Conservation (phyloP, 2,888 invertebrate species). For the Tubulanus polymorphus region DNA sequence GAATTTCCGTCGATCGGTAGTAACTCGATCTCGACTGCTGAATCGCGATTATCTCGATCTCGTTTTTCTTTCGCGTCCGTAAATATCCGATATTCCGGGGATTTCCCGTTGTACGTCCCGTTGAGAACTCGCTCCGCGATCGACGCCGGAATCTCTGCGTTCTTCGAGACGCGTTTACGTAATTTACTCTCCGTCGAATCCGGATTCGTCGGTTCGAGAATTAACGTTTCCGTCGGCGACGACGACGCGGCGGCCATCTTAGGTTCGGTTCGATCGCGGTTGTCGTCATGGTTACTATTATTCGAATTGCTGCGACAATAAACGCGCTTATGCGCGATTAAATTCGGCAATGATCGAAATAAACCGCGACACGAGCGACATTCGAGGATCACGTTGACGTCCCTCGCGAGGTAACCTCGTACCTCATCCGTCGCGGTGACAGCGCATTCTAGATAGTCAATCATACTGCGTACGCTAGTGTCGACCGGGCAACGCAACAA, state of each 20-base stretch:
- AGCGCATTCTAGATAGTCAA: constrained; percentile 60
- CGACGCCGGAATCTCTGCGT: not conserved
- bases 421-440: constrained; percentile 76
- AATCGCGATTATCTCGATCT: not conserved
- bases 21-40: not conserved
- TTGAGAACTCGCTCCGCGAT: not conserved
- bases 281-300: constrained; percentile 8
- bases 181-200: constrained; percentile 15
- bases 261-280: not conserved
- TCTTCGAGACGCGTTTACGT: not conserved
- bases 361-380: constrained; percentile 82
- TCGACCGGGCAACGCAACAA: constrained; percentile 23
- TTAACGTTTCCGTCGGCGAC: constrained; percentile 54
- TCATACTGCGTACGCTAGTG: not conserved
- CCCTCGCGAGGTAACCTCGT: constrained; percentile 69
- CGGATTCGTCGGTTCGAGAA: constrained; percentile 32
- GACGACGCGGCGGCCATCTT: constrained; percentile 25
- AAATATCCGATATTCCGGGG: not conserved
- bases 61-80: not conserved
- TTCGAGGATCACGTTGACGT: constrained; percentile 86
- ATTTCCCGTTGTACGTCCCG: not conserved
- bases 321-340: constrained; percentile 81
- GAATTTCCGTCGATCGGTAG: not conserved
- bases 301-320: constrained; percentile 62
- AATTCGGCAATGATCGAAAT: constrained; percentile 81